Percentiles rank a stretch among this genome's conserved stretches.
Evolutionary conservation across 2,888 invertebrate genomes (phyloP).

Genomic region (Orchesellides sinensis): DNA sequence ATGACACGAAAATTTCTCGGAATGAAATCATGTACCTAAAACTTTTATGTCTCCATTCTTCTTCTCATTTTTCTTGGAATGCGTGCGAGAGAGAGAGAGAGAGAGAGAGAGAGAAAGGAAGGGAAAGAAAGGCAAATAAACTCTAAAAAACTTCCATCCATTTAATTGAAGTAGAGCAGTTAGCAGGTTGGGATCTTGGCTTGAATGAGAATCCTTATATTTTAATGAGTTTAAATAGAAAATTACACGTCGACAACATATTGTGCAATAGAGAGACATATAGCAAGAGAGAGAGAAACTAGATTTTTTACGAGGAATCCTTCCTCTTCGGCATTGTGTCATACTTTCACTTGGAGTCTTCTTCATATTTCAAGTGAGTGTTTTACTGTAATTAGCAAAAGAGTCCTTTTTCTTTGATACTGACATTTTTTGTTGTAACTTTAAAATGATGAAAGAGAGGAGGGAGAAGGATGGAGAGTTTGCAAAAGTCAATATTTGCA

Average conservation of each 20-base stretch:
- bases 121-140: too few species aligned
- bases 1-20: too few species aligned
- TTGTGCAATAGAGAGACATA: background rate
- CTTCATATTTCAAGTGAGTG: background rate
- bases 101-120: too few species aligned
- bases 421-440: conserved; percentile 65
- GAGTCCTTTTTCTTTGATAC: conserved; percentile 73
- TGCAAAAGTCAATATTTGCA: conserved; percentile 71
- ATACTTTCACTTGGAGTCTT: background rate
- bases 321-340: background rate
- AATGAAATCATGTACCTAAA: too few species aligned
- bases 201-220: too few species aligned
- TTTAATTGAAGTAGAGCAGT: too few species aligned
- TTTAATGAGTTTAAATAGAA: background rate
- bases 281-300: background rate
- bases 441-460: conserved; percentile 17
- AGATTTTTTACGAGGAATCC: background rate
- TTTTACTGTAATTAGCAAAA: conserved; percentile 73
- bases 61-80: too few species aligned
- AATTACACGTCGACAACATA: background rate
- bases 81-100: too few species aligned
- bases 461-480: conserved; percentile 34
- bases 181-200: too few species aligned
- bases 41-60: too few species aligned
- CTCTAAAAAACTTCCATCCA: too few species aligned